Evolutionary conservation across 2,113 vertebrate species (phyloP), one percentile per base, ranked within the genome.

Genomic region (Acrocephalus arundinaceus): DNA sequence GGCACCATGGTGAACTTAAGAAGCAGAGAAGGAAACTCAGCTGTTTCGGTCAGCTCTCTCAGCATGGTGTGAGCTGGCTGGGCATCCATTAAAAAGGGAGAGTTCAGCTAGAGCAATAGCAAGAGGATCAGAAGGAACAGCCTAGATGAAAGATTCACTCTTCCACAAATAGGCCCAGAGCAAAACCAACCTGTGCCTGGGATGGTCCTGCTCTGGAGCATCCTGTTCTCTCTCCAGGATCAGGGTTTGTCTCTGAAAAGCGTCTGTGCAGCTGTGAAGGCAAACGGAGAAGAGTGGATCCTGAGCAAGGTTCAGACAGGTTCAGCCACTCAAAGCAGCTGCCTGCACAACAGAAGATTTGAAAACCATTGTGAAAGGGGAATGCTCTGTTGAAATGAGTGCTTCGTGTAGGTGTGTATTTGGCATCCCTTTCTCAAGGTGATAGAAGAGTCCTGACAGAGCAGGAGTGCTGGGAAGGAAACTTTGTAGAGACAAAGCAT

Each of bases 401-500:
- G 21, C 45, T 63, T 89, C 1, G 0, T 22, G 46, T 37, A 48
- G 10, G 10, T 65, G 10, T 3, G 3, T 16, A 10, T 73, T 57
- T 22, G 8, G 10, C 30, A 45, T 62, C 45, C 18, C 31, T 80
- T 85, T 51, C 59, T 83, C 54, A 77, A 46, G 48, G 31, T 58
- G 74, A 9, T 28, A 6, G 78, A 71, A 71, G 39, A 72, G 27
- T 25, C 25, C 30, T 85, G 41, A 30, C 41, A 70, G 58, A 61
- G 37, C 22, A 62, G 49, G 30, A 61, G 25, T 28, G 30, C 43
- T 75, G 74, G 43, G 18, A 68, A 75, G 35, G 45, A 63, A 82
- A 65, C 25, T 24, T 76, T 1, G 0, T 3, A 18, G 86, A 78
- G 16, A 22, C n/a, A 55, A 65, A 15, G 7, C 0, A 0, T 27